phyloP scores from a whole-genome alignment of 2,797 vertebrate genomes.

The Characodon lateralis region DNA sequence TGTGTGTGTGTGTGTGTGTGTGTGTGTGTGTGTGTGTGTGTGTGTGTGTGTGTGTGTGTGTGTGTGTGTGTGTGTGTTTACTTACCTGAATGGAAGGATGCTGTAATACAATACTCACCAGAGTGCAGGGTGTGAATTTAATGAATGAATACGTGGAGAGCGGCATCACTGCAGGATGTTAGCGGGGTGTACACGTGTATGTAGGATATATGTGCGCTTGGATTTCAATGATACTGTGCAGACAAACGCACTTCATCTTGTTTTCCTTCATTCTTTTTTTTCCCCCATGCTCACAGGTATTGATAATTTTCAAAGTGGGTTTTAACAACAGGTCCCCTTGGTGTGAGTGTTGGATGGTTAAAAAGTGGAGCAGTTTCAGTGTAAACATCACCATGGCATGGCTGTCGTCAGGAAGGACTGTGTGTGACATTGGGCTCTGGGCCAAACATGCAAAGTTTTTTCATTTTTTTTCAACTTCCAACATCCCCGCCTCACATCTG shows the following conservation, averaged over 20 bases:
- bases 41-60: slow-evolving; percentile 20
- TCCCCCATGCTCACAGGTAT: slow-evolving; percentile 4
- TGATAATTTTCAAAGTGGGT: slow-evolving; percentile 40
- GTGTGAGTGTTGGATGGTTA: slow-evolving; percentile 46
- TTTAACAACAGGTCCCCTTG: slow-evolving; percentile 38
- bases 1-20: background rate
- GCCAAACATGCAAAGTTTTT: slow-evolving; percentile 63
- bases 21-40: slow-evolving; percentile 27
- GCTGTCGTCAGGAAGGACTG: slow-evolving; percentile 76
- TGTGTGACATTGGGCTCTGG: slow-evolving; percentile 77
- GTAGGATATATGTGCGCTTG: slow-evolving; percentile 38
- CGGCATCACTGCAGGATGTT: slow-evolving; percentile 57
- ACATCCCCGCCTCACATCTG: slow-evolving; percentile 69
- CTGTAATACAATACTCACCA: slow-evolving; percentile 72
- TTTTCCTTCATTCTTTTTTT: background rate
- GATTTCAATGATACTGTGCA: slow-evolving; percentile 35
- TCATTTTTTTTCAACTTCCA: slow-evolving; percentile 45
- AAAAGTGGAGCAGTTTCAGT: slow-evolving; percentile 53
- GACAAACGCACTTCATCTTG: slow-evolving; percentile 4
- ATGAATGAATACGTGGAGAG: slow-evolving; percentile 73
- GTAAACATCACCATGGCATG: slow-evolving; percentile 77
- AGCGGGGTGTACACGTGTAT: slow-evolving; percentile 38
- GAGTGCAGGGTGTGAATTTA: slow-evolving; percentile 74
- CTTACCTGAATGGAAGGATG: slow-evolving; percentile 77
- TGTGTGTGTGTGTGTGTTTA: slow-evolving; percentile 19